Evolutionary conservation across 2,797 vertebrate species (phyloP).

Genomic region (Dromococcyx pavoninus): DNA sequence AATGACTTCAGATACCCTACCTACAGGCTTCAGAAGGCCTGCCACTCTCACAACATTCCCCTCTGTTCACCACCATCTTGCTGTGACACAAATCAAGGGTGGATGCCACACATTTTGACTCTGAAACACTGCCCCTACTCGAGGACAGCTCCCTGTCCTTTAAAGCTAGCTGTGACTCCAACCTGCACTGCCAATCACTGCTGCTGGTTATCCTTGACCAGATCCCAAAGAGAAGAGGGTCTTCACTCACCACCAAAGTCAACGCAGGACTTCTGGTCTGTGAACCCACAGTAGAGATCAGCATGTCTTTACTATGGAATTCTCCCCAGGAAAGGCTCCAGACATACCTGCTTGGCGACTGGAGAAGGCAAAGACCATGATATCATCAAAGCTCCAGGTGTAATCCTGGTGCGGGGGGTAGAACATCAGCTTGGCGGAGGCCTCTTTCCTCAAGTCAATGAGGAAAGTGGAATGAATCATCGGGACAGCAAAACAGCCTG

Average conservation of each 20-base stretch:
- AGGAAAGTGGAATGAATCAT: slow-evolving; percentile 97
- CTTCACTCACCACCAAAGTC: not conserved
- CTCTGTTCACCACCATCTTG: not conserved
- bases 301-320: not conserved
- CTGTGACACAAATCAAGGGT: not conserved
- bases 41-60: not conserved
- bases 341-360: slow-evolving; percentile 87
- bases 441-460: slow-evolving; percentile 88
- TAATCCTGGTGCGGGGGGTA: slow-evolving; percentile 93
- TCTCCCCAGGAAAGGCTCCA: not conserved
- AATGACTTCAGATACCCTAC: not conserved
- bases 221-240: not conserved
- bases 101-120: not conserved
- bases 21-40: not conserved
- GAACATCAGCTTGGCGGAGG: slow-evolving; percentile 84
- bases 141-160: not conserved
- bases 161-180: not conserved
- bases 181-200: not conserved
- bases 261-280: not conserved
- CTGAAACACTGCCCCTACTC: not conserved
- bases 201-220: not conserved
- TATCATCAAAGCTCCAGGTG: slow-evolving; percentile 96
- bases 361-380: slow-evolving; percentile 98
- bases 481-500: slow-evolving; percentile 90
- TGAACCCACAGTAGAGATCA: not conserved